Evolutionary conservation across 2,888 invertebrate genomes (phyloP).

Genomic region (Epinotia demarniana): DNA sequence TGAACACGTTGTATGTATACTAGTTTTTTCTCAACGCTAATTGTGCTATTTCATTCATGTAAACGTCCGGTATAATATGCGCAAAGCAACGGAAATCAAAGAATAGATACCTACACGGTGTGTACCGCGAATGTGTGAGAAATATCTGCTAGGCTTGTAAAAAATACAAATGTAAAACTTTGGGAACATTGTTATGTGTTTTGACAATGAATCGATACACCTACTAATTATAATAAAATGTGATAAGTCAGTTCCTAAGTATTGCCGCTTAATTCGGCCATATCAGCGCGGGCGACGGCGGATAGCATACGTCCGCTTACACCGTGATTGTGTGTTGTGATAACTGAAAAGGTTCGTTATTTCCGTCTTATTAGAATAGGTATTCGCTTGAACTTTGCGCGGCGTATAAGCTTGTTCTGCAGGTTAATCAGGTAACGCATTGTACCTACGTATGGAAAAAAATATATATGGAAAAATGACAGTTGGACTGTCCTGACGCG

Average conservation of each 20-base stretch:
- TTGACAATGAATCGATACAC: slow-evolving; percentile 53
- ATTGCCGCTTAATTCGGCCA: slow-evolving; percentile 30
- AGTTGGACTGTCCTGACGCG: too few relatives aligned
- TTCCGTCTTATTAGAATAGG: slow-evolving; percentile 1
- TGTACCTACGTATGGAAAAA: too few relatives aligned
- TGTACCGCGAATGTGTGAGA: background rate
- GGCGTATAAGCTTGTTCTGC: background rate
- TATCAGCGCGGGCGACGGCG: slow-evolving; percentile 23
- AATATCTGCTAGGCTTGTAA: background rate
- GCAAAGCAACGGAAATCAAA: too few relatives aligned
- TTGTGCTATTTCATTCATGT: too few relatives aligned
- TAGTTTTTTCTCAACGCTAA: too few relatives aligned
- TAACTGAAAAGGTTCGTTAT: slow-evolving; percentile 8
- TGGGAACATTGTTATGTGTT: slow-evolving; percentile 54
- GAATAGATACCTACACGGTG: too few relatives aligned
- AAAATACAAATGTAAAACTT: slow-evolving; percentile 53
- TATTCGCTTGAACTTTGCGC: background rate
- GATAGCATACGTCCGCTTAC: slow-evolving; percentile 24
- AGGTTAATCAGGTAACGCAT: too few relatives aligned
- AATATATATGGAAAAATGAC: too few relatives aligned
- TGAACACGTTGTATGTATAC: too few relatives aligned
- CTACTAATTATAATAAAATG: slow-evolving; percentile 33
- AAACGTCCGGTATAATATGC: too few relatives aligned
- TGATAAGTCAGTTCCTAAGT: slow-evolving; percentile 37
- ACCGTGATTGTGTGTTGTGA: slow-evolving; percentile 18